A percentile compares a stretch with the other conserved stretches of the same genome.
Evolutionary conservation across 2,797 vertebrate genomes (phyloP).

Genomic region (Melopsittacus undulatus): DNA sequence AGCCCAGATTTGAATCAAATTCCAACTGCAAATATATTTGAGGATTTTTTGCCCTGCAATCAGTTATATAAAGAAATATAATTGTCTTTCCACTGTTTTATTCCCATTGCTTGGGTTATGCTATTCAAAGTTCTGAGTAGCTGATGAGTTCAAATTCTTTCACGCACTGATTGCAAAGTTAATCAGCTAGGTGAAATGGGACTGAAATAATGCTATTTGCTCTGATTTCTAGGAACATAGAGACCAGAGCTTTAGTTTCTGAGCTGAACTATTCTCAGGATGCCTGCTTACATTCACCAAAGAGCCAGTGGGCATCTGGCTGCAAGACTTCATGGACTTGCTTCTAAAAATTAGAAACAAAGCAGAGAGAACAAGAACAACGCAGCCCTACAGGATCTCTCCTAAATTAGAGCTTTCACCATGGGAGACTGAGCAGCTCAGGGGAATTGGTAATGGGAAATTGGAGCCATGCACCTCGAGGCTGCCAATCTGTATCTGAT

Average conservation of each 20-base stretch:
- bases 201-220: constrained; percentile 16
- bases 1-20: not conserved
- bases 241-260: not conserved
- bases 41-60: not conserved
- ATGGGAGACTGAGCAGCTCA: not conserved
- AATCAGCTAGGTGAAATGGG: constrained; percentile 21
- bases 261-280: not conserved
- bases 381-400: not conserved
- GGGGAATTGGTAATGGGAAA: constrained; percentile 31
- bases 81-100: constrained; percentile 35
- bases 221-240: constrained; percentile 47
- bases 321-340: not conserved
- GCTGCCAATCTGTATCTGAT: constrained; percentile 44
- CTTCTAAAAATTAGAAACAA: constrained; percentile 30
- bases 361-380: not conserved
- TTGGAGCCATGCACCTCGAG: not conserved
- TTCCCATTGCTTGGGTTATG: not conserved
- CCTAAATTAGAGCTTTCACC: constrained; percentile 51
- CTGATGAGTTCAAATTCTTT: constrained; percentile 9
- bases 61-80: not conserved
- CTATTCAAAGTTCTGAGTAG: not conserved
- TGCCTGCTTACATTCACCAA: not conserved
- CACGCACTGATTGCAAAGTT: not conserved
- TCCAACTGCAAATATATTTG: not conserved
- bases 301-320: not conserved